These are phyloP conservation scores for Oscheius onirici DNA, from an alignment of 2,888 invertebrate genomes.

Conservation along the genomic window DNA sequence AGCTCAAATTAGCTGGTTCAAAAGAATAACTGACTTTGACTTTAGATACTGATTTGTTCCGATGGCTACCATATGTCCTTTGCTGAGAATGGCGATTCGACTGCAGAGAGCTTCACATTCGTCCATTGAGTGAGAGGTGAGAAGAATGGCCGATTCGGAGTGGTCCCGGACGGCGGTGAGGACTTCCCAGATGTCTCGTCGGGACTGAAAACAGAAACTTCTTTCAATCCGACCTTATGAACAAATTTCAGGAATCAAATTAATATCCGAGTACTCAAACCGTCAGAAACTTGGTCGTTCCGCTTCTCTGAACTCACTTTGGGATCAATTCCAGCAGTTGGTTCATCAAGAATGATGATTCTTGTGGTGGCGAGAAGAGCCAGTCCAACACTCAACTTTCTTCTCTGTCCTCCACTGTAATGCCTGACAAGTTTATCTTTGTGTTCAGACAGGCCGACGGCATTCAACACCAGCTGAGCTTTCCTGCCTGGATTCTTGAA, in stretches of 20 bases:
- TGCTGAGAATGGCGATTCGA: slow-evolving; percentile 51
- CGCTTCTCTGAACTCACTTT: slow-evolving; percentile 55
- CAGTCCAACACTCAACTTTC: slow-evolving; percentile 83
- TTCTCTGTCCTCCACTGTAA: slow-evolving; percentile 80
- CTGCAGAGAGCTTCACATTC: slow-evolving; percentile 62
- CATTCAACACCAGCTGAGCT: slow-evolving; percentile 43
- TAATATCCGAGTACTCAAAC: too few species aligned
- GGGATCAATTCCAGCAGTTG: slow-evolving; percentile 76
- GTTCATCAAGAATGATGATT: slow-evolving; percentile 77
- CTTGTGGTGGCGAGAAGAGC: slow-evolving; percentile 80
- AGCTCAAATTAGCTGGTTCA: too few species aligned
- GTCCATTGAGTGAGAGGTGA: slow-evolving; percentile 74
- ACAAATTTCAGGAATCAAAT: not conserved
- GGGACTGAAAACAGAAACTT: slow-evolving; percentile 63
- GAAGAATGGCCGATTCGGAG: slow-evolving; percentile 71
- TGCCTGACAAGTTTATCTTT: slow-evolving; percentile 48
- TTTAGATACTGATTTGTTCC: slow-evolving; percentile 64
- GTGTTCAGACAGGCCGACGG: slow-evolving; percentile 51
- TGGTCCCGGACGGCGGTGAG: slow-evolving; percentile 73
- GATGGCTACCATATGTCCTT: slow-evolving; percentile 40
- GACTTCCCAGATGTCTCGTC: slow-evolving; percentile 73
- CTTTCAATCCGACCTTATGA: too few species aligned
- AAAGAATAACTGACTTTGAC: slow-evolving; percentile 32
- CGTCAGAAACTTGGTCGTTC: not conserved
- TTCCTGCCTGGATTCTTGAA: slow-evolving; percentile 5